Conservation (phyloP, 2,888 invertebrate genomes). For the Chrysina gloriosa region DNA sequence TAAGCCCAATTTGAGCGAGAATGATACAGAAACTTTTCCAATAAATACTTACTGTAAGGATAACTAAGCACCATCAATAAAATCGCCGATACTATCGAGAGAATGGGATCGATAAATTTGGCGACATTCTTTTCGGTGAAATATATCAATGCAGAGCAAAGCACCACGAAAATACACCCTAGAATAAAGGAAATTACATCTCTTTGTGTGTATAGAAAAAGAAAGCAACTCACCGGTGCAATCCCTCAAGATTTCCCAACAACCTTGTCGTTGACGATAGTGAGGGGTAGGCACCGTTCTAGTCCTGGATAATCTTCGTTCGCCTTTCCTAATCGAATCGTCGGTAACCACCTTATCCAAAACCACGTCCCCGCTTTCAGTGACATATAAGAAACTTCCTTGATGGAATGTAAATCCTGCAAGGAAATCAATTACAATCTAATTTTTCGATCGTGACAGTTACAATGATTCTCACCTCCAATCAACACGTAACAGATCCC, state of each 20-base stretch:
- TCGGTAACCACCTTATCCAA: conserved; percentile 68
- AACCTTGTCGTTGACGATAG: conserved; percentile 68
- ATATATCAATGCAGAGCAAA: conserved; percentile 72
- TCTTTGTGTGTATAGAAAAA: neutral
- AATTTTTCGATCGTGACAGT: too few species aligned
- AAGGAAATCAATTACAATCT: conserved; percentile 43
- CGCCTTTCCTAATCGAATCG: conserved; percentile 64
- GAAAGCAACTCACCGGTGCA: conserved; percentile 65
- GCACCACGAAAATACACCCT: conserved; percentile 83
- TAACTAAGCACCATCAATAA: conserved; percentile 80
- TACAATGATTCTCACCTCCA: conserved; percentile 75
- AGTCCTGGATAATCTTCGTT: conserved; percentile 65
- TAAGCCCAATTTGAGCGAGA: conserved; percentile 30
- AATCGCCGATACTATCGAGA: conserved; percentile 80
- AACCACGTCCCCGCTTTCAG: conserved; percentile 71
- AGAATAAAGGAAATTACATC: conserved; percentile 33
- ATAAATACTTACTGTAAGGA: conserved; percentile 81
- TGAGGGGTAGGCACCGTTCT: conserved; percentile 56
- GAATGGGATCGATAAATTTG: conserved; percentile 79
- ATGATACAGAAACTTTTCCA: neutral
- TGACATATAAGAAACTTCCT: conserved; percentile 75
- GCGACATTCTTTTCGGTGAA: conserved; percentile 72
- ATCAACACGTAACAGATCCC: conserved; percentile 83
- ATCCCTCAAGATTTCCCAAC: conserved; percentile 73
- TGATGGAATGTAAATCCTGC: conserved; percentile 77